phyloP scores from a whole-genome alignment of 2,888 invertebrate species.

The Yponomeuta plumbellus region DNA sequence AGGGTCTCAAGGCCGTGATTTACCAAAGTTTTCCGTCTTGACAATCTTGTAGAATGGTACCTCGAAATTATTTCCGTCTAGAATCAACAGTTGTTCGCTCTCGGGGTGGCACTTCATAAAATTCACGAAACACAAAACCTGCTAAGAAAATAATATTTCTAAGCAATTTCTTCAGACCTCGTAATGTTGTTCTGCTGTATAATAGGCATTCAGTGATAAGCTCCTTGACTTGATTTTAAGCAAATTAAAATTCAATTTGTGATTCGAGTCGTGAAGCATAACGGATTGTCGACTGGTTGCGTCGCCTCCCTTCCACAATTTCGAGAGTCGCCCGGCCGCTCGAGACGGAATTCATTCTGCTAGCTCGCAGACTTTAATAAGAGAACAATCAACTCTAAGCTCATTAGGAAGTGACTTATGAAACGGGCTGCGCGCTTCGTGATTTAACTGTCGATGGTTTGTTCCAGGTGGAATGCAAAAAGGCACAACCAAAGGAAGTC shows the following conservation, averaged over 20 bases:
- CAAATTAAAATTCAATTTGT: conserved; percentile 75
- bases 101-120: conserved; percentile 14
- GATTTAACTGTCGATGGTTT: conserved; percentile 28
- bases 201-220: conserved; percentile 69
- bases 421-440: conserved; percentile 7
- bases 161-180: conserved; percentile 51
- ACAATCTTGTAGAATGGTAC: neutral
- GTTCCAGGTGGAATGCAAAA: conserved; percentile 99
- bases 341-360: conserved; percentile 46
- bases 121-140: conserved; percentile 26
- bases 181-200: conserved; percentile 55
- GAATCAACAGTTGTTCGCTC: conserved; percentile 28
- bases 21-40: conserved; percentile 1
- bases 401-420: conserved; percentile 25
- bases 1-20: neutral
- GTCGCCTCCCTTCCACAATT: conserved; percentile 66
- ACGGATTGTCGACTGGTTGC: conserved; percentile 67
- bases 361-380: conserved; percentile 38
- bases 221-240: conserved; percentile 63
- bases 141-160: conserved; percentile 35
- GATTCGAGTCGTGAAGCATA: conserved; percentile 67
- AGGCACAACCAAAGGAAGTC: conserved; percentile 99
- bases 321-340: conserved; percentile 49
- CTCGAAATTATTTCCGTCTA: conserved; percentile 10
- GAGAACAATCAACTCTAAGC: conserved; percentile 32